Evolutionary conservation across 2,888 invertebrate species (phyloP), one percentile per base, ranked within the genome.

Genomic region (Andrena marginata): DNA sequence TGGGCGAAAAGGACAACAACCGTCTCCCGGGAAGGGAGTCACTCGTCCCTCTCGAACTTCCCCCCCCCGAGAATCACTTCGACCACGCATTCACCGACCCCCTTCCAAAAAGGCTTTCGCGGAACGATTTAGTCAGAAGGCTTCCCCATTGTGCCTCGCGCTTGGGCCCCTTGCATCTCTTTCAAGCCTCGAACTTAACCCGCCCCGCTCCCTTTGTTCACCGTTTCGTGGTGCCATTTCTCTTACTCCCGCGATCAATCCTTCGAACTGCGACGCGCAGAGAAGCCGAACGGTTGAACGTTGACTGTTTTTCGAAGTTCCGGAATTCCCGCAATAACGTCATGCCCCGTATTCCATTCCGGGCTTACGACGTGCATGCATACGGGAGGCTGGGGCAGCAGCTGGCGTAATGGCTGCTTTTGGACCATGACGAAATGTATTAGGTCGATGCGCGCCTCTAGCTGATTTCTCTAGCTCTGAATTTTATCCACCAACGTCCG

Each of bases 261-360:
- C 3, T 2, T 5, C 13, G 59, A 54, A 60, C 33, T 6, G 5
- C 26, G 23, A 33, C 20, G 6, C 62, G 35, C 0, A 0, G 23
- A 42, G 42, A 20, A 68, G 48, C 69, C 69, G 56, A 56, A 54
- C 26, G 51, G 35, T 2, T 2, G 79, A 70, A 69, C 67, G 29
- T 73, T 79, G 31, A 42, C 8, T 26, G 63, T 76, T 86, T 86
- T 84, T 80, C 63, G 68, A 75, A 85, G 60, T 85, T 77, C 77
- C 70, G 89, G 89, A 86, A 89, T 89, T 89, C 82, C 89, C 89
- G 62, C 80, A 74, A 74, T 89, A 86, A 63, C 89, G 89, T 89
- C 89, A 89, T 89, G 80, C 67, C 35, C 35, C 68, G 29, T 72
- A 60, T 56, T 48, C 68, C 64, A 31, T 76, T 60, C 35, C 33